phyloP scores from a whole-genome alignment of 2,888 invertebrate genomes.

The Sphaerophoria rueppellii region DNA sequence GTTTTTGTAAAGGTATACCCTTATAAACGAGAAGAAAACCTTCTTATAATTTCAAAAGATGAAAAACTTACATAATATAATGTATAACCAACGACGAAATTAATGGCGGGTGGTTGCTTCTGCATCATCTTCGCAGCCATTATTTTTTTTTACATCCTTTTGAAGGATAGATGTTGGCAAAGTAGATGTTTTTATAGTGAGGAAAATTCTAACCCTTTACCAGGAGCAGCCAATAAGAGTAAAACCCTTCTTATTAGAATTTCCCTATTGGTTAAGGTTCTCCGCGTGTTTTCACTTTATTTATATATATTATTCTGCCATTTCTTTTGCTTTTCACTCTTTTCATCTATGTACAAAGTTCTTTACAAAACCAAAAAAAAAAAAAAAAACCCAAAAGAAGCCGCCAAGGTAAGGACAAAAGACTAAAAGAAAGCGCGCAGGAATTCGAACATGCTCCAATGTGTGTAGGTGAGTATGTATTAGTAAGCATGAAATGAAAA shows the following conservation, averaged over 20 bases:
- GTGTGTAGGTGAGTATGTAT: background rate
- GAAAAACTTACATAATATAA: background rate
- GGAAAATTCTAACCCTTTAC: slow-evolving; percentile 59
- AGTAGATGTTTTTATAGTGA: slow-evolving; percentile 51
- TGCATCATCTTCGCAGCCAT: slow-evolving; percentile 1
- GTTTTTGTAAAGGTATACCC: too few species aligned
- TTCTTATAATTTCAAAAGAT: background rate
- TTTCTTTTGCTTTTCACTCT: slow-evolving; percentile 14
- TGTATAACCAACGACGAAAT: background rate
- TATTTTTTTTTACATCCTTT: slow-evolving; percentile 17
- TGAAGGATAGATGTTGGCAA: slow-evolving; percentile 24
- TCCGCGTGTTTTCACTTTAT: slow-evolving; percentile 69
- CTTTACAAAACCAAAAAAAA: background rate
- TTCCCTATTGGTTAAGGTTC: slow-evolving; percentile 71
- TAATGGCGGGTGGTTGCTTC: slow-evolving; percentile 22
- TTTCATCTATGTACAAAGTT: slow-evolving; percentile 11
- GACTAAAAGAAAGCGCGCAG: slow-evolving; percentile 60
- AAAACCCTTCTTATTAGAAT: slow-evolving; percentile 69
- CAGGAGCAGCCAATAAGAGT: slow-evolving; percentile 67
- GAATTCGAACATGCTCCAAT: slow-evolving; percentile 34
- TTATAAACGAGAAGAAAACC: background rate
- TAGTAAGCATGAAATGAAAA: background rate
- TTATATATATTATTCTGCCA: slow-evolving; percentile 40
- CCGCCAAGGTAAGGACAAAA: slow-evolving; percentile 27
- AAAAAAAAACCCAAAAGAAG: background rate